Evolutionary conservation across 2,797 vertebrate genomes (phyloP), one percentile per base, ranked within the genome.

Genomic region (Cirrhinus molitorella): DNA sequence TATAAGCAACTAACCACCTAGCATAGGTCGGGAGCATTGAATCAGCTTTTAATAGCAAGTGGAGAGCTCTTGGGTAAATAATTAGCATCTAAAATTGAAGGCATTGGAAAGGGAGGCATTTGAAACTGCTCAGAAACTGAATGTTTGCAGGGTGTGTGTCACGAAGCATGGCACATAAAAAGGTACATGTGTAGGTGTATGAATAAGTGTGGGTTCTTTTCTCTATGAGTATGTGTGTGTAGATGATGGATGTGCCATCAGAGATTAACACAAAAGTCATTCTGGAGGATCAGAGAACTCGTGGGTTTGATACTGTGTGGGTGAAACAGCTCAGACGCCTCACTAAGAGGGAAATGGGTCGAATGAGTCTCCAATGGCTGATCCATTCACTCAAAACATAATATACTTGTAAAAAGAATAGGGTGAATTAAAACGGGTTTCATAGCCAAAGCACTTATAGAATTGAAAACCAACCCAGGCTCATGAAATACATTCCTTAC

Each of bases 111-210:
- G n/a, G 49, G 11, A 23, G 25, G 57, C 68, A 73, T 63, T 81
- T 10, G 40, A 81, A 63, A 19, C 14, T 14, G 66, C 23, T 71
- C 23, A 71, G 25, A 61, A 34, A 59, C 49, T 8, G 12, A 61
- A 45, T 5, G 28, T 61, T 45, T 49, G 66, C 31, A 43, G 65
- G 25, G 16, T 47, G 40, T 79, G 28, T 71, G 37, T 61, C 67
- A 81, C 17, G 68, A 81, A 51, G 19, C 76, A 79, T 23, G n/a
- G 49, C 70, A 81, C 43, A 73, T 19, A 74, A 63, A 76, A 63
- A 65, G 71, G 34, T 82, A 40, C 31, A 53, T 55, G 68, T 23
- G 80, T 82, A 66, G 80, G 59, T 75, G 80, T 82, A 37, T 55
- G 45, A 66, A 82, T 82, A 45, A 66, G 59, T 66, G 71, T 66